Base-by-base conservation (phyloP, 2,888 invertebrate genomes). In the Liopterus haemorrhoidalis region DNA sequence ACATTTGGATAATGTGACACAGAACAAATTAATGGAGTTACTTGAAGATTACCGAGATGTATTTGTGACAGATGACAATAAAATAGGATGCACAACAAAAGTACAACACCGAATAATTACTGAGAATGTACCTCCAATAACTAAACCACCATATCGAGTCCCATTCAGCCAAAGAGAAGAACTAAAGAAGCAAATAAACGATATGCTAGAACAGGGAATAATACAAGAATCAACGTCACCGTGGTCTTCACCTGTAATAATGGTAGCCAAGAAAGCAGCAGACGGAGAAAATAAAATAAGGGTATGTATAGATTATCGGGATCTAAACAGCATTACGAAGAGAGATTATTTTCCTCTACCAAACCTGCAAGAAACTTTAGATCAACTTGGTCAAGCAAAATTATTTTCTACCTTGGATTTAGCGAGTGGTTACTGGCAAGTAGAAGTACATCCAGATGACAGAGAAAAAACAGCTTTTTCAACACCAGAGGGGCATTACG, bases 161-260 rank as follows among this genome's bases (percentile, higher is more conserved):
- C 48, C 48, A 5, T 42, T 24, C 16, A 12, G 19, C 14, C 31
- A 43, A 20, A 36, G 41, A 19, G 22, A 16, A 18, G 8, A 43
- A 11, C 40, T 46, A 11, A 30, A 31, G 6, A 44, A 41, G 5
- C 33, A 50, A 28, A 57, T 4, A 27, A 42, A 4, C 47, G n/a
- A 55, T 35, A 51, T 62, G 51, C 31, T 61, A n/a, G 42, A 54
- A 4, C 41, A 54, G 11, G 54, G 53, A 9, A 49, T 59, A 6
- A 55, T 59, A 8, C 37, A 51, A 38, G 56, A 52, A 3, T 60
- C 59, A 2, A 48, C 41, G 2, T 57, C 57, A 15, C 63, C 65
- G 1, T 68, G 61, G 60, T 51, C 58, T 4, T 53, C 59, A 2
- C 65, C 64, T 0, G 53, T 65, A 3, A 60, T 65, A 2, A 32